phyloP scores from a whole-genome alignment of 1,140 invertebrate genomes.

The Procambarus clarkii region DNA sequence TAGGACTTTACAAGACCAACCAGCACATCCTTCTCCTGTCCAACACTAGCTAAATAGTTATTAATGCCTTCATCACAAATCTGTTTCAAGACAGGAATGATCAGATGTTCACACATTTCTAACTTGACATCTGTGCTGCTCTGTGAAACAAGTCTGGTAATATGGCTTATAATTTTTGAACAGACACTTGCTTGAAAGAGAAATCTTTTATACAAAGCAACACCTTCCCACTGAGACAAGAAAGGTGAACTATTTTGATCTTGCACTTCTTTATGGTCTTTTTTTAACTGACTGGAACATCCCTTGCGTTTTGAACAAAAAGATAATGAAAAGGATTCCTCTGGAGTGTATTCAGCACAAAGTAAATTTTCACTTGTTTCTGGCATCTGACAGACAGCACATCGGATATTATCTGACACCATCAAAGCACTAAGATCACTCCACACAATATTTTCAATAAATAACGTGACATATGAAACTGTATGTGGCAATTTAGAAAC shows the following conservation, averaged over 20 bases:
- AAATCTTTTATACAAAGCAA: constrained; percentile 34
- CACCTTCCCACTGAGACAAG: constrained; percentile 54
- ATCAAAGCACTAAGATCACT: constrained; percentile 47
- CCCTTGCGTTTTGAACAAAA: constrained; percentile 17
- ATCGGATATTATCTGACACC: constrained; percentile 18
- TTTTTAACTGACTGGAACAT: constrained; percentile 3
- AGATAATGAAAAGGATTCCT: constrained; percentile 48
- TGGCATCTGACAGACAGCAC: constrained; percentile 50
- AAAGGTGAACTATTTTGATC: not conserved
- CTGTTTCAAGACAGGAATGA: constrained; percentile 38
- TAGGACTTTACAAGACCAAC: constrained; percentile 41
- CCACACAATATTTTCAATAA: constrained; percentile 59
- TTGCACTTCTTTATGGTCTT: not conserved
- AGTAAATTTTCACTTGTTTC: not conserved
- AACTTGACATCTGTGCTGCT: constrained; percentile 44
- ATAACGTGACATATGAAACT: constrained; percentile 31
- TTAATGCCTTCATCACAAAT: constrained; percentile 38
- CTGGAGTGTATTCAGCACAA: constrained; percentile 32
- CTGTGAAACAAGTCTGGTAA: constrained; percentile 50
- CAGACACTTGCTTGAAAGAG: constrained; percentile 22
- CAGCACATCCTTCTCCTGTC: constrained; percentile 30
- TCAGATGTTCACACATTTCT: constrained; percentile 57
- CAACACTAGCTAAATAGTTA: not conserved
- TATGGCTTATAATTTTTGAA: constrained; percentile 53
- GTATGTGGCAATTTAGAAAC: not conserved